Conservation (phyloP, 2,888 invertebrate species). For the Dynastes tityus region DNA sequence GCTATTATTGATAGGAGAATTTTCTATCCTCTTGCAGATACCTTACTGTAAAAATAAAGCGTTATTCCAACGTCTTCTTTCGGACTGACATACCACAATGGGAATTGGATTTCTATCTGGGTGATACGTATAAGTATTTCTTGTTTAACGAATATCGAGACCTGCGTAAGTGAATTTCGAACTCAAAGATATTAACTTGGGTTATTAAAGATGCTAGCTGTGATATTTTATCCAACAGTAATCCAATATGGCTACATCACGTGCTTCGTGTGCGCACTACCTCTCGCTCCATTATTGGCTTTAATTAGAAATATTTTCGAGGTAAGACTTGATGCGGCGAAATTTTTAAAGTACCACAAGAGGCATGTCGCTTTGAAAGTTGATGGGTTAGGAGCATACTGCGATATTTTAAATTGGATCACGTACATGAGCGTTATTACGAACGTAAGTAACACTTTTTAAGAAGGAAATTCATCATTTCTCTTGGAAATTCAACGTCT, state of each 20-base stretch:
- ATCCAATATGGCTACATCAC: slow-evolving; percentile 77
- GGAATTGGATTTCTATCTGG: slow-evolving; percentile 60
- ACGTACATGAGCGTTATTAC: slow-evolving; percentile 52
- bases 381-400: slow-evolving; percentile 47
- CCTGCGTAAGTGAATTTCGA: slow-evolving; percentile 50
- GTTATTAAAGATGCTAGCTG: no score
- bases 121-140: slow-evolving; percentile 54
- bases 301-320: slow-evolving; percentile 76
- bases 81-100: slow-evolving; percentile 56
- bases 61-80: background rate
- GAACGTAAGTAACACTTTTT: slow-evolving; percentile 44
- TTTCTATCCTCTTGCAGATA: slow-evolving; percentile 3
- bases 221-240: slow-evolving; percentile 65
- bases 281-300: slow-evolving; percentile 76
- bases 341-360: slow-evolving; percentile 49
- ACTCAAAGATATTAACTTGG: no score
- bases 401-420: slow-evolving; percentile 49
- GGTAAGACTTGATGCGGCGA: slow-evolving; percentile 64
- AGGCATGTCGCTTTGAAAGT: slow-evolving; percentile 45
- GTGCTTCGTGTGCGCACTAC: slow-evolving; percentile 77
- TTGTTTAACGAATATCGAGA: slow-evolving; percentile 56
- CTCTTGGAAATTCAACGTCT: no score
- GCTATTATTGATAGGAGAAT: background rate
- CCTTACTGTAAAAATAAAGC: slow-evolving; percentile 4
- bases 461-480: background rate